Evolutionary conservation across 2,113 vertebrate species (phyloP).

Genomic region (Tetraodon nigroviridis): DNA sequence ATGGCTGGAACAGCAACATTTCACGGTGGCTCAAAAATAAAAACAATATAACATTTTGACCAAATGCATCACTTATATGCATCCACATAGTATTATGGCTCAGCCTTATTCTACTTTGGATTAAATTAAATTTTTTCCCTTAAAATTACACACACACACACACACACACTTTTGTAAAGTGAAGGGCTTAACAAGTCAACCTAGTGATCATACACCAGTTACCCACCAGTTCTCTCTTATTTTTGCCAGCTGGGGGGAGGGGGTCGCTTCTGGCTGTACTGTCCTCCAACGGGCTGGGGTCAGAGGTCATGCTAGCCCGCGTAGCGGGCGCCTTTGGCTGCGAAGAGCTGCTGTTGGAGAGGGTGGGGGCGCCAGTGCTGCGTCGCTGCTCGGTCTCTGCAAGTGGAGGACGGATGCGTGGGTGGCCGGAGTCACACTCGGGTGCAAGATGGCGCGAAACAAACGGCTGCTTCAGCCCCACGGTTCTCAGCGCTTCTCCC

Average conservation of each 20-base stretch:
- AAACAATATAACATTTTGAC: too few species aligned
- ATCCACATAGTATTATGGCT: too few species aligned
- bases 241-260: conserved; percentile 35
- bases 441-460: conserved; percentile 19
- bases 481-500: conserved; percentile 2
- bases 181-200: too few species aligned
- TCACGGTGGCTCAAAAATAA: background rate
- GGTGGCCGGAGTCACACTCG: conserved; percentile 22
- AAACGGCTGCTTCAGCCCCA: conserved; percentile 1
- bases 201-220: background rate
- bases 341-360: conserved; percentile 15
- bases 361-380: conserved; percentile 5
- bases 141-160: too few species aligned
- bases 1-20: conserved; percentile 47
- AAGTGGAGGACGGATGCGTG: conserved; percentile 14
- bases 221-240: conserved; percentile 66
- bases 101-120: too few species aligned
- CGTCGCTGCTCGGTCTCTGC: conserved; percentile 28
- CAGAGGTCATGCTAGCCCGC: conserved; percentile 23
- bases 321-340: background rate
- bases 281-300: conserved; percentile 25
- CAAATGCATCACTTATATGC: too few species aligned
- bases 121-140: too few species aligned
- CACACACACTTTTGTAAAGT: too few species aligned
- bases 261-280: conserved; percentile 38